Percentiles rank a stretch among this genome's conserved stretches.
These are phyloP conservation scores for Heloderma charlesbogerti DNA, from an alignment of 2,113 vertebrate species.

Conservation along the genomic window DNA sequence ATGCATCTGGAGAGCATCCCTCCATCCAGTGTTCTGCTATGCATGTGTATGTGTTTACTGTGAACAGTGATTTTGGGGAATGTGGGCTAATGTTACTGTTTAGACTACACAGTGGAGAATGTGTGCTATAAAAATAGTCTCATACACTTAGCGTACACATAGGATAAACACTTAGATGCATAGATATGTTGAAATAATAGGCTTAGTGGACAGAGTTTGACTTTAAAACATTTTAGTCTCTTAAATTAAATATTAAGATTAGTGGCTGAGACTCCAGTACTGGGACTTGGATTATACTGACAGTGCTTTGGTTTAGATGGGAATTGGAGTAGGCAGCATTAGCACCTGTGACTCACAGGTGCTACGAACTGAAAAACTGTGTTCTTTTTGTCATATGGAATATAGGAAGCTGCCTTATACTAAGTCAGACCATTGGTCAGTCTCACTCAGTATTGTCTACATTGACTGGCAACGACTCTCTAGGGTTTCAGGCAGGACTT, in stretches of 20 bases:
- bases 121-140: neutral
- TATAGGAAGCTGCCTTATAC: too few species aligned
- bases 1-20: neutral
- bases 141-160: neutral
- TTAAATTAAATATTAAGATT: neutral
- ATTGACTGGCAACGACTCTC: neutral
- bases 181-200: neutral
- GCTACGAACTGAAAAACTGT: too few species aligned
- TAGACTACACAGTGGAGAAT: neutral
- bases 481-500: neutral
- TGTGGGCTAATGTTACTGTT: neutral
- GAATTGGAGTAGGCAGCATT: neutral
- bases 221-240: neutral
- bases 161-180: neutral
- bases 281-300: neutral
- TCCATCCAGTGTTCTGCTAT: neutral
- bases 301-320: neutral
- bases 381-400: too few species aligned
- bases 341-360: neutral
- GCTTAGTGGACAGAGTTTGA: neutral
- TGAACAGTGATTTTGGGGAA: neutral
- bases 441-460: neutral
- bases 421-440: neutral
- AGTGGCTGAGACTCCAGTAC: neutral
- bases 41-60: neutral